Conservation (phyloP, 2,888 invertebrate species). For the Apodemia mormo region DNA sequence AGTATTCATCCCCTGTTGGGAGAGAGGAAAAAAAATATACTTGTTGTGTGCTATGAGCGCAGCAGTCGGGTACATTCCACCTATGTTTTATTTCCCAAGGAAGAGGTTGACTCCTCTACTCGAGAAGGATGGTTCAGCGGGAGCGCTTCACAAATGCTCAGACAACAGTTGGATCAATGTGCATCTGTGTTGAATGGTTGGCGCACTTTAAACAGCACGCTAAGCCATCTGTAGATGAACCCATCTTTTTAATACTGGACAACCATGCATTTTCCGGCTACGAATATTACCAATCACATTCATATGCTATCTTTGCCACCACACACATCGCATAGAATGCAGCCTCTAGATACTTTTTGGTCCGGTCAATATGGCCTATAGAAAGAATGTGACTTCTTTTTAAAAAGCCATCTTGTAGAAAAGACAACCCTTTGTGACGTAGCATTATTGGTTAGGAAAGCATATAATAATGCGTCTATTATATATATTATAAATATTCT, state of each 20-base stretch:
- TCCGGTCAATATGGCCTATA: conserved; percentile 39
- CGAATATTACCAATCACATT: conserved; percentile 39
- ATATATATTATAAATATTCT: no score
- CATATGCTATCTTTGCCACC: conserved; percentile 40
- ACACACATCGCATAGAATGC: conserved; percentile 39
- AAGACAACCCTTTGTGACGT: conserved; percentile 46
- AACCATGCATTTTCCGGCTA: conserved; percentile 39
- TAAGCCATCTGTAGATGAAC: conserved; percentile 37
- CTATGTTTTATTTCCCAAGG: conserved; percentile 66
- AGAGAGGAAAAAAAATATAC: conserved; percentile 56
- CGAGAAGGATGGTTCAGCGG: conserved; percentile 55
- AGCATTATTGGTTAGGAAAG: conserved; percentile 36
- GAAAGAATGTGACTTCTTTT: conserved; percentile 45
- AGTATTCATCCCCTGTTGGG: conserved; percentile 56
- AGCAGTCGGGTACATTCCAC: conserved; percentile 55
- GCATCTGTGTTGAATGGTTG: conserved; percentile 41
- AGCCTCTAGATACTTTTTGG: conserved; percentile 40
- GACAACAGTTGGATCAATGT: conserved; percentile 46
- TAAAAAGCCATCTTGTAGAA: conserved; percentile 41
- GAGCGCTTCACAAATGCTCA: conserved; percentile 47
- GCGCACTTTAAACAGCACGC: conserved; percentile 38
- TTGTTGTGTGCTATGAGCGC: conserved; percentile 58
- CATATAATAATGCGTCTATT: conserved; percentile 23
- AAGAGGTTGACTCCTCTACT: conserved; percentile 54
- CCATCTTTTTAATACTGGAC: conserved; percentile 38